Base-by-base conservation (phyloP, 2,113 vertebrate species). In the Drymodes brunneopygia region DNA sequence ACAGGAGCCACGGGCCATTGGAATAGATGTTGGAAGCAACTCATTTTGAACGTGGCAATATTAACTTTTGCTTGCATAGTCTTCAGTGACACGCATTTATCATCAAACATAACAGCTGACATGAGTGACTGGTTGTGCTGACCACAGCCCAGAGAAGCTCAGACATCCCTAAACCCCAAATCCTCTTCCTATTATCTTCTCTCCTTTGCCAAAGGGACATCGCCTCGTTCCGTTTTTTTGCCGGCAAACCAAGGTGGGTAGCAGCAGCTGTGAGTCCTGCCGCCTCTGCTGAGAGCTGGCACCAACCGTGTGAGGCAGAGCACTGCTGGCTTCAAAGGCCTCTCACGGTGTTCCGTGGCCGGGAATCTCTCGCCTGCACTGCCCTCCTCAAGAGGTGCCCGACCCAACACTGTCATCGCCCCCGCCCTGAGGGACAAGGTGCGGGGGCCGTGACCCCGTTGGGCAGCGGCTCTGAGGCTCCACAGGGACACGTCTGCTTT, bases 51-150 rank as follows among this genome's bases (percentile, higher is more conserved):
- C 7, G 21, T 23, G 14, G 22, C 7, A 56, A n/a, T 44, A 64
- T 0, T 31, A 40, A 54, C 31, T 78, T 56, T 35, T 33, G 10
- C 69, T 51, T 24, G 44, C 5, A 5, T 0, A 11, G 12, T 23
- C 13, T 24, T 42, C 42, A 73, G 38, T 15, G 0, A 20, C 8
- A 24, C 0, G 0, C 22, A 11, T 47, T 75, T 67, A 36, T 25
- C 36, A n/a, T 24, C 47, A 51, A 57, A 45, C 47, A 21, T 1
- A 74, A 36, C 6, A 14, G 61, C 21, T 29, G 7, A 13, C 5
- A 6, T 6, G 15, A 72, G 40, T 7, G 51, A 42, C 18, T 17
- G 61, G 13, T 71, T 44, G 10, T 54, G 71, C 62, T 54, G 48
- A 62, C 75, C 82, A 50, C 38, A 82, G 70, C 36, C 16, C 13